A percentile compares a stretch with the other conserved stretches of the same genome.
Evolutionary conservation across 1,140 invertebrate species (phyloP).

Genomic region (Drosophila pectinifera): DNA sequence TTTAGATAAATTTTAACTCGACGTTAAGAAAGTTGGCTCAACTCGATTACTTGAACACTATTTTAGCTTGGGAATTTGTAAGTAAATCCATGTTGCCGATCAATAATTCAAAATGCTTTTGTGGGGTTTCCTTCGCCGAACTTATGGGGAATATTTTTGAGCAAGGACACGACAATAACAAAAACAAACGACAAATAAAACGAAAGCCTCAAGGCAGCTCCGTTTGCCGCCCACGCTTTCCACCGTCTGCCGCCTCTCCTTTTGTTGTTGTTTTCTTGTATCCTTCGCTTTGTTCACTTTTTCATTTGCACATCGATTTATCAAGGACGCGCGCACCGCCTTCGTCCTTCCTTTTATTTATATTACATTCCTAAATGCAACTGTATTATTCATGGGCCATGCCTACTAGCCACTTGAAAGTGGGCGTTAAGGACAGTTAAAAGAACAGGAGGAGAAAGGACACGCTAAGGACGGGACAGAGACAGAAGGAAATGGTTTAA

Average conservation of each 20-base stretch:
- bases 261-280: slow-evolving; percentile 31
- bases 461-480: not conserved
- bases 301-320: slow-evolving; percentile 74
- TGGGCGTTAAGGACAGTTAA: slow-evolving; percentile 1
- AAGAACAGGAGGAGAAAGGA: not conserved
- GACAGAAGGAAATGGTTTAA: not conserved
- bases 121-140: not conserved
- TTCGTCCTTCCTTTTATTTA: slow-evolving; percentile 38
- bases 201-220: slow-evolving; percentile 17
- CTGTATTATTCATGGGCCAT: slow-evolving; percentile 25
- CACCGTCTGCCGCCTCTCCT: slow-evolving; percentile 31
- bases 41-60: not conserved
- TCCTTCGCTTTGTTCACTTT: slow-evolving; percentile 27
- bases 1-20: not conserved
- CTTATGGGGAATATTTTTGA: slow-evolving; percentile 3
- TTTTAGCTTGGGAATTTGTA: not conserved
- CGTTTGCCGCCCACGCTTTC: slow-evolving; percentile 22
- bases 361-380: slow-evolving; percentile 48
- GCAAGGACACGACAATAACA: slow-evolving; percentile 14
- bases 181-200: slow-evolving; percentile 1
- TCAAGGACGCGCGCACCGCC: slow-evolving; percentile 62
- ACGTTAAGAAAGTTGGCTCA: not conserved
- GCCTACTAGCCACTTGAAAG: slow-evolving; percentile 29
- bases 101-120: slow-evolving; percentile 9
- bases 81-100: not conserved